phyloP scores from a whole-genome alignment of 2,797 vertebrate species.

The Pseudochirops cupreus region DNA sequence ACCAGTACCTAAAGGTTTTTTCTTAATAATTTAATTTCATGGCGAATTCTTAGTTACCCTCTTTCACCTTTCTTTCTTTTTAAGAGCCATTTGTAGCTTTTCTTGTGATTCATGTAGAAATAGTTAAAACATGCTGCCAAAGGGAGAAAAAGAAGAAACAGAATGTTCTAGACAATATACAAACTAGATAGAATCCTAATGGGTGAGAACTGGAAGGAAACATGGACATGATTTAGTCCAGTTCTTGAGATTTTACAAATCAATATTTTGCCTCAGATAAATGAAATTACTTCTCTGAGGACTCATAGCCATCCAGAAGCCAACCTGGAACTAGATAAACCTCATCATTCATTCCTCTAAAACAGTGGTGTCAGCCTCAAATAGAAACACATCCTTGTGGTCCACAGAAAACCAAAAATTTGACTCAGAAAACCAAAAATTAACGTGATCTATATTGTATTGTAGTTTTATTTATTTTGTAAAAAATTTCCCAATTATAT shows the following conservation, averaged over 20 bases:
- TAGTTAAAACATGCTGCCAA: slow-evolving; percentile 19
- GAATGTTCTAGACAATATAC: neutral
- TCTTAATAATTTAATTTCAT: slow-evolving; percentile 24
- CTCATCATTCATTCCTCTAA: slow-evolving; percentile 19
- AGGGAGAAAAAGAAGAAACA: slow-evolving; percentile 24
- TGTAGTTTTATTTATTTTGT: neutral
- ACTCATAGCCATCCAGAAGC: slow-evolving; percentile 43
- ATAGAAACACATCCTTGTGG: neutral
- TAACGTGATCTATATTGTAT: neutral
- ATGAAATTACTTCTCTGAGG: neutral
- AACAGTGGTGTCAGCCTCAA: slow-evolving; percentile 3
- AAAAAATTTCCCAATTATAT: neutral
- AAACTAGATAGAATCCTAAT: neutral
- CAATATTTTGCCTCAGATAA: slow-evolving; percentile 48
- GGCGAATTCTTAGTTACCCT: neutral
- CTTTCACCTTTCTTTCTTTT: neutral
- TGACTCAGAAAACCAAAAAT: neutral
- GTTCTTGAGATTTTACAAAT: neutral
- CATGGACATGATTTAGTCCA: slow-evolving; percentile 22
- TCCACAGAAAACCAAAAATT: neutral
- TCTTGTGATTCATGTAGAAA: slow-evolving; percentile 21
- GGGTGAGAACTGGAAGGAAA: neutral
- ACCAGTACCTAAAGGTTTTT: slow-evolving; percentile 21
- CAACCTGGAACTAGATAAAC: neutral
- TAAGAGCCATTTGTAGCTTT: neutral